Evolutionary conservation across 2,113 vertebrate genomes (phyloP).

Genomic region (Suncus etruscus): DNA sequence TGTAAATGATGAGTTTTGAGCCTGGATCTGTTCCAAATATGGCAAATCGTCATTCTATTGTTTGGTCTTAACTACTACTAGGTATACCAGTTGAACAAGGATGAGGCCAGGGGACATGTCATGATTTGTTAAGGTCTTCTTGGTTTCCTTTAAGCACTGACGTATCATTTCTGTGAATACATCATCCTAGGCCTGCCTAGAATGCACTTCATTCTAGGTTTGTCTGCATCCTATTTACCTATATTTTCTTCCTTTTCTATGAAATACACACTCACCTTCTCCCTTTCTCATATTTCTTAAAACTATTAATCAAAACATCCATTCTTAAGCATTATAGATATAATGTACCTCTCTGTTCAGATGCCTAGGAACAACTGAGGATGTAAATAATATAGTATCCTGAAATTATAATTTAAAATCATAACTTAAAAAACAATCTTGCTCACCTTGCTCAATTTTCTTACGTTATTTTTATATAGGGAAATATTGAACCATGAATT

Average conservation of each 20-base stretch:
- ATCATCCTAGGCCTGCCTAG: neutral
- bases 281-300: no score
- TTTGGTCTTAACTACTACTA: no score
- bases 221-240: no score
- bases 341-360: neutral
- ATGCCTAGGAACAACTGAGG: neutral
- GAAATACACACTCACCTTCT: no score
- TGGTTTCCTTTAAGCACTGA: conserved; percentile 1
- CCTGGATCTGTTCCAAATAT: neutral
- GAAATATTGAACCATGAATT: neutral
- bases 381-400: neutral
- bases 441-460: conserved; percentile 45
- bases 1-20: neutral
- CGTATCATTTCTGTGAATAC: conserved; percentile 32
- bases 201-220: no score
- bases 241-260: no score
- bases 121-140: neutral
- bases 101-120: neutral
- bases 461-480: neutral
- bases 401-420: neutral
- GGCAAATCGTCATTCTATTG: rapidly evolving
- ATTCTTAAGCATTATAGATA: neutral
- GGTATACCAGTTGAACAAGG: rapidly evolving
- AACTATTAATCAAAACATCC: no score
- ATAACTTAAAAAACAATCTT: neutral